These are phyloP conservation scores for Chymomyza fuscimana DNA, from an alignment of 2,888 invertebrate species.

Conservation along the genomic window DNA sequence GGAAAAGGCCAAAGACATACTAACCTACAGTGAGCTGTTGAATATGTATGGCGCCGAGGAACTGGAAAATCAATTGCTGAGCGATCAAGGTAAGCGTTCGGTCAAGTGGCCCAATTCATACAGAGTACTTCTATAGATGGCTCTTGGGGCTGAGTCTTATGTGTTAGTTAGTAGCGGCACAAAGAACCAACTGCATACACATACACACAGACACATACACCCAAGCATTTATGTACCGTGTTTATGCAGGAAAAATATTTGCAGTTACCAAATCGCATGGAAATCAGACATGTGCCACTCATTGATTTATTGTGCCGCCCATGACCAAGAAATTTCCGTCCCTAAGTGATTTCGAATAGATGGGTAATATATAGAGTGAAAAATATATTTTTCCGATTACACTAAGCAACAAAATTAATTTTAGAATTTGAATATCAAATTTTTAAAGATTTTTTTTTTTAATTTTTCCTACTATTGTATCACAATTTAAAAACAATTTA, in stretches of 20 bases:
- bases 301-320: too few species aligned
- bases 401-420: too few species aligned
- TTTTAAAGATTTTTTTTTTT: too few species aligned
- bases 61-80: conserved; percentile 85
- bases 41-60: conserved; percentile 86
- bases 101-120: conserved; percentile 14
- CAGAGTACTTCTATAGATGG: not conserved
- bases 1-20: conserved; percentile 81
- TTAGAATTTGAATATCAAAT: too few species aligned
- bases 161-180: not conserved
- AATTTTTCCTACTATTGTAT: too few species aligned
- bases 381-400: too few species aligned
- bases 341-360: too few species aligned
- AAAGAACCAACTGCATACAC: not conserved
- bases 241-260: conserved; percentile 2
- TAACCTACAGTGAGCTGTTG: conserved; percentile 86
- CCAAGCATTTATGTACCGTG: not conserved
- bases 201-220: not conserved
- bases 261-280: too few species aligned
- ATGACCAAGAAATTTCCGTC: too few species aligned
- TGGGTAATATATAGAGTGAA: too few species aligned
- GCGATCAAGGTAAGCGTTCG: conserved; percentile 86
- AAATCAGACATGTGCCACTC: too few species aligned
- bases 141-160: not conserved
- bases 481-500: too few species aligned